These are phyloP conservation scores for Apis dorsata DNA, from an alignment of 1,140 invertebrate species.

Conservation along the genomic window DNA sequence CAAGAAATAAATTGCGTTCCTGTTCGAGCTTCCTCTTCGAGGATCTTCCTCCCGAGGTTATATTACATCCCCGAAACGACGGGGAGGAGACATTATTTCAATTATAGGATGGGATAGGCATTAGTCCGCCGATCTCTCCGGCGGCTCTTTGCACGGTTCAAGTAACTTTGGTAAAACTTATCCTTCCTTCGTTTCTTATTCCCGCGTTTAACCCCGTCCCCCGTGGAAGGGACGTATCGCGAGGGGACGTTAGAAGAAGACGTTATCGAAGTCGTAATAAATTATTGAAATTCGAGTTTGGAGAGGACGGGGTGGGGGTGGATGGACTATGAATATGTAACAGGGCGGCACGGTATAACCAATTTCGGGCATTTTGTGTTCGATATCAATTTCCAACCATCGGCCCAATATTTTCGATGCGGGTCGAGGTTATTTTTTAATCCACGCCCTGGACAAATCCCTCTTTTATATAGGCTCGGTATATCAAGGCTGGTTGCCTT, in stretches of 20 bases:
- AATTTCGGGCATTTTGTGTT: conserved; percentile 54
- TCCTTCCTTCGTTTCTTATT: conserved; percentile 31
- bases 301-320: background rate
- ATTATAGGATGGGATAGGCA: conserved; percentile 50
- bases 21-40: background rate
- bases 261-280: conserved; percentile 53
- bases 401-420: conserved; percentile 57
- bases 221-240: conserved; percentile 32
- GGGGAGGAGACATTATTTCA: conserved; percentile 58
- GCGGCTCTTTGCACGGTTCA: conserved; percentile 41
- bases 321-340: conserved; percentile 57
- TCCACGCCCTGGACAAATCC: conserved; percentile 29
- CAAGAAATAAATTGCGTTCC: conserved; percentile 64
- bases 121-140: conserved; percentile 33
- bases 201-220: background rate
- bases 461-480: conserved; percentile 33
- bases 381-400: conserved; percentile 60
- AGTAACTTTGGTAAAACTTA: conserved; percentile 58
- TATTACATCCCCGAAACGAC: conserved; percentile 46
- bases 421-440: conserved; percentile 49
- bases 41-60: background rate
- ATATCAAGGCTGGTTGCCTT: conserved; percentile 8
- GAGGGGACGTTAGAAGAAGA: background rate
- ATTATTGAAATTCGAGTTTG: conserved; percentile 61
- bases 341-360: conserved; percentile 45